Percentiles rank a stretch among this genome's conserved stretches.
phyloP scores from a whole-genome alignment of 2,888 invertebrate species.

The Iphiclides podalirius region DNA sequence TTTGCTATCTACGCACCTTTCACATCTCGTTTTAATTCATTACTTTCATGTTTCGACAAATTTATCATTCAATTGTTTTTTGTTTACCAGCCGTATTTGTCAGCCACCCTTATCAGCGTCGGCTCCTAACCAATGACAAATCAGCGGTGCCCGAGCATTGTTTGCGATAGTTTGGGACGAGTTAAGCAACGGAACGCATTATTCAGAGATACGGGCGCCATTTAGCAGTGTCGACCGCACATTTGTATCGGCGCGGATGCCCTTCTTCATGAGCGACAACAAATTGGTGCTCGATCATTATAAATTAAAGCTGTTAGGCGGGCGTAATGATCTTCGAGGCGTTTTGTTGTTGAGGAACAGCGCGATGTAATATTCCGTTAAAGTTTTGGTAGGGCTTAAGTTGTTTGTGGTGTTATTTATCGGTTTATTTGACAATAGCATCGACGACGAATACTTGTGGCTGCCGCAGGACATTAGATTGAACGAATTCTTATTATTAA shows the following conservation, averaged over 20 bases:
- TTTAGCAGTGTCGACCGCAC: constrained; percentile 75
- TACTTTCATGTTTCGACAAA: no score
- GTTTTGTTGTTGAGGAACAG: background rate
- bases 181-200: constrained; percentile 60
- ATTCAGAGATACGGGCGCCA: constrained; percentile 63
- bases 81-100: constrained; percentile 53
- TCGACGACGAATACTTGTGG: no score
- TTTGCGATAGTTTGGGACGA: constrained; percentile 71
- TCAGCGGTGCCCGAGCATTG: constrained; percentile 60
- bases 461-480: no score
- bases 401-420: no score
- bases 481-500: background rate
- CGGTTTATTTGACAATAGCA: no score
- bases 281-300: constrained; percentile 28
- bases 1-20: no score
- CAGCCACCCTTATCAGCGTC: constrained; percentile 39
- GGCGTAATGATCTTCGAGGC: constrained; percentile 4
- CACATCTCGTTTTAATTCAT: no score
- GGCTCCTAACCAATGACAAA: constrained; percentile 61
- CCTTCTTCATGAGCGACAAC: constrained; percentile 24
- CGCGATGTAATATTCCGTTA: background rate
- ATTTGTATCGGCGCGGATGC: constrained; percentile 58
- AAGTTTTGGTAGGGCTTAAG: no score
- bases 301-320: constrained; percentile 21
- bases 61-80: no score